Conservation (phyloP, 1,140 invertebrate species). For the Carposina sasakii region DNA sequence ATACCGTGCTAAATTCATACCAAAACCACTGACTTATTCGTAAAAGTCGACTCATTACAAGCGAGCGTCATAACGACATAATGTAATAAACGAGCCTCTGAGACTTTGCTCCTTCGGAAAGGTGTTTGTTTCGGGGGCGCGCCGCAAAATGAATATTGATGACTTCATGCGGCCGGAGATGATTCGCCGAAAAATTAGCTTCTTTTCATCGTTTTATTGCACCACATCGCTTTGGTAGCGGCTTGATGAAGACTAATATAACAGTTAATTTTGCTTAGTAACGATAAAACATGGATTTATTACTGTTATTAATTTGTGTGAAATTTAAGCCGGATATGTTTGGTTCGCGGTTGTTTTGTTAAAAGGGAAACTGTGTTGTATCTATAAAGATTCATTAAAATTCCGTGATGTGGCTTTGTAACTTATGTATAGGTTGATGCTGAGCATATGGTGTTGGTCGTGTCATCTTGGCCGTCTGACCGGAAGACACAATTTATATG, state of each 20-base stretch:
- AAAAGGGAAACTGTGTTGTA: too few species aligned
- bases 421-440: too few species aligned
- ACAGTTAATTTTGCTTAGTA: conserved; percentile 64
- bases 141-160: conserved; percentile 71
- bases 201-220: conserved; percentile 69
- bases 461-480: conserved; percentile 62
- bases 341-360: too few species aligned
- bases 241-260: conserved; percentile 66
- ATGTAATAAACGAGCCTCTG: too few species aligned
- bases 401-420: too few species aligned
- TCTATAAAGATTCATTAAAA: too few species aligned
- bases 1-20: too few species aligned
- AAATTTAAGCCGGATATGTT: too few species aligned
- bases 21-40: too few species aligned
- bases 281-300: conserved; percentile 52
- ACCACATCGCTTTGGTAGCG: conserved; percentile 35
- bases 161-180: conserved; percentile 66
- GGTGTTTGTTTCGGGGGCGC: conserved; percentile 68
- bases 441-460: too few species aligned
- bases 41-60: too few species aligned
- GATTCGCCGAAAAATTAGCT: conserved; percentile 69
- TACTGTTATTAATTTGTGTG: conserved; percentile 18
- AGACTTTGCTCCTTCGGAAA: conserved; percentile 53
- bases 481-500: conserved; percentile 71
- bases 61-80: too few species aligned